Conservation (phyloP, 2,113 vertebrate species). For the Barnardius zonarius region DNA sequence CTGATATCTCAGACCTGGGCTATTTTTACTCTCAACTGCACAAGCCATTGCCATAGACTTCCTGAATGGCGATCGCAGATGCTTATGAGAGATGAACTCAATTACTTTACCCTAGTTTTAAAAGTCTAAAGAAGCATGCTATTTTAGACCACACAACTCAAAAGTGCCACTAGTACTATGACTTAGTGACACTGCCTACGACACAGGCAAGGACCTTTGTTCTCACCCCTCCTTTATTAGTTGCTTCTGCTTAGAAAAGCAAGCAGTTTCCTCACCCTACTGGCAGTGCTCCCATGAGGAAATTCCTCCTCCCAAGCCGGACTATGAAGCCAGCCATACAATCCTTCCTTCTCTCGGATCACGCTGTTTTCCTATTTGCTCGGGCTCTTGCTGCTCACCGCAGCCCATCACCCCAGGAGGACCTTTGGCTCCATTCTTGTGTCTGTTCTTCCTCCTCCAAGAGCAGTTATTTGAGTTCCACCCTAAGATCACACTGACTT, state of each 20-base stretch:
- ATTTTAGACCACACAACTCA: not conserved
- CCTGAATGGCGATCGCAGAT: not conserved
- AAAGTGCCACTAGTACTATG: not conserved
- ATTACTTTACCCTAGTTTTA: not conserved
- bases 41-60: not conserved
- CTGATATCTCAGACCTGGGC: not conserved
- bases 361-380: not conserved
- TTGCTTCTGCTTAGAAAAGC: conserved; percentile 12
- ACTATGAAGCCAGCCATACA: not conserved
- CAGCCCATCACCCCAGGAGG: not conserved
- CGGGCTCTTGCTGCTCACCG: not conserved
- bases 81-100: not conserved
- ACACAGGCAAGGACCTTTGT: not conserved
- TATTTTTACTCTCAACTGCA: not conserved
- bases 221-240: not conserved
- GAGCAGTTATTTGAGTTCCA: conserved; percentile 21
- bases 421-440: not conserved
- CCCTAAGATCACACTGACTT: conserved; percentile 32
- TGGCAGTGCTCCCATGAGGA: not conserved
- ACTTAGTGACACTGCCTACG: not conserved
- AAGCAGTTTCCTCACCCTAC: conserved; percentile 22
- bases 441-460: not conserved
- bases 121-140: not conserved
- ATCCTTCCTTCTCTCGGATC: not conserved
- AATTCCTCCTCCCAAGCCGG: conserved; percentile 7